phyloP scores from a whole-genome alignment of 2,888 invertebrate genomes.

The Hypercompe scribonia region DNA sequence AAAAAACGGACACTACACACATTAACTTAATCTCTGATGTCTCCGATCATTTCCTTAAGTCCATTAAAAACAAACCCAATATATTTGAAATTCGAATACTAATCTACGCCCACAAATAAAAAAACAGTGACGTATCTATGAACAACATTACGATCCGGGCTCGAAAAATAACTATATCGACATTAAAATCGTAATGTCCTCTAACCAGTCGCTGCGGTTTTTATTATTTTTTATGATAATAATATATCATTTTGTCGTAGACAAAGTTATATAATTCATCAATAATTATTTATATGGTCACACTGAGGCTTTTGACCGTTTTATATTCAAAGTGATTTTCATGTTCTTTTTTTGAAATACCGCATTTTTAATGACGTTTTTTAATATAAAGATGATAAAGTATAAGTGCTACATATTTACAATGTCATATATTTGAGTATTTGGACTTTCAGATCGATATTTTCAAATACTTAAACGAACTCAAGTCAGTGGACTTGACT shows the following conservation, averaged over 20 bases:
- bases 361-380: constrained; percentile 26
- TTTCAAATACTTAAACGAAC: neutral
- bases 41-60: constrained; percentile 64
- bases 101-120: constrained; percentile 72
- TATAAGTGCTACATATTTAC: neutral
- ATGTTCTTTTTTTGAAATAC: constrained; percentile 51
- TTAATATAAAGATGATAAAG: neutral
- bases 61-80: constrained; percentile 66
- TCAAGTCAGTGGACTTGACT: no score
- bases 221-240: constrained; percentile 54
- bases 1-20: constrained; percentile 51
- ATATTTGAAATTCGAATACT: constrained; percentile 56
- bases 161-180: constrained; percentile 74
- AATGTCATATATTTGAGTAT: neutral
- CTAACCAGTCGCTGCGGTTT: constrained; percentile 64
- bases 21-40: constrained; percentile 58
- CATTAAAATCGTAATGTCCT: constrained; percentile 73
- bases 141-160: constrained; percentile 56
- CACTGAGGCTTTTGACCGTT: constrained; percentile 69
- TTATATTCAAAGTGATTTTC: constrained; percentile 50
- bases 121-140: constrained; percentile 67
- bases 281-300: constrained; percentile 81
- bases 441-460: neutral
- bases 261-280: constrained; percentile 78
- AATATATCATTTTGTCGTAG: constrained; percentile 78